Percentiles rank a stretch among this genome's conserved stretches.
These are phyloP conservation scores for Orthosia cruda DNA, from an alignment of 2,888 invertebrate species.

Conservation along the genomic window DNA sequence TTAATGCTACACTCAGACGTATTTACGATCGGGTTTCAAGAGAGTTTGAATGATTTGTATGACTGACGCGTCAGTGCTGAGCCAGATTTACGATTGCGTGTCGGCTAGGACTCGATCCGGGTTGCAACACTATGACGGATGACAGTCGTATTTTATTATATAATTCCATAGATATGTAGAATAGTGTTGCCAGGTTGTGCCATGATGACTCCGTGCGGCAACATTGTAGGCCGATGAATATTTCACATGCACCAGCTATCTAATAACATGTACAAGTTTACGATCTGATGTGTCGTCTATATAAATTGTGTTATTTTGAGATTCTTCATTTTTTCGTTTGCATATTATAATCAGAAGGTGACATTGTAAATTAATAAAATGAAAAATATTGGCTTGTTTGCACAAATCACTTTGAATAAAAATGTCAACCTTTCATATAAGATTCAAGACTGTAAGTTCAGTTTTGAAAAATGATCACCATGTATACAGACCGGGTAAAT, in stretches of 20 bases:
- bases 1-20: conserved; percentile 86
- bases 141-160: conserved; percentile 79
- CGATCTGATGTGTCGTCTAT: conserved; percentile 47
- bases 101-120: conserved; percentile 77
- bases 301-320: conserved; percentile 53
- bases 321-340: conserved; percentile 46
- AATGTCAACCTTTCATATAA: not conserved
- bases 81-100: conserved; percentile 88
- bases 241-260: conserved; percentile 54
- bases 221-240: conserved; percentile 64
- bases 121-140: conserved; percentile 81
- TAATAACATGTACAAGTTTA: conserved; percentile 59
- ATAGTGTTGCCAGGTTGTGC: conserved; percentile 67
- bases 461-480: not conserved
- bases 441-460: not conserved
- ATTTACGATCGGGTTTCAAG: conserved; percentile 86
- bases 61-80: conserved; percentile 81
- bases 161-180: conserved; percentile 81
- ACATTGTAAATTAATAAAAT: conserved; percentile 44
- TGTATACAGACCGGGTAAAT: no score
- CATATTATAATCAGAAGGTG: conserved; percentile 43
- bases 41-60: conserved; percentile 90
- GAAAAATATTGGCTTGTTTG: conserved; percentile 26
- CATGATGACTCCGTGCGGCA: conserved; percentile 41
- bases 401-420: conserved; percentile 32